A percentile compares a stretch with the other conserved stretches of the same genome.
Evolutionary conservation across 2,113 vertebrate genomes (phyloP).

Genomic region (Clarias batrachus): DNA sequence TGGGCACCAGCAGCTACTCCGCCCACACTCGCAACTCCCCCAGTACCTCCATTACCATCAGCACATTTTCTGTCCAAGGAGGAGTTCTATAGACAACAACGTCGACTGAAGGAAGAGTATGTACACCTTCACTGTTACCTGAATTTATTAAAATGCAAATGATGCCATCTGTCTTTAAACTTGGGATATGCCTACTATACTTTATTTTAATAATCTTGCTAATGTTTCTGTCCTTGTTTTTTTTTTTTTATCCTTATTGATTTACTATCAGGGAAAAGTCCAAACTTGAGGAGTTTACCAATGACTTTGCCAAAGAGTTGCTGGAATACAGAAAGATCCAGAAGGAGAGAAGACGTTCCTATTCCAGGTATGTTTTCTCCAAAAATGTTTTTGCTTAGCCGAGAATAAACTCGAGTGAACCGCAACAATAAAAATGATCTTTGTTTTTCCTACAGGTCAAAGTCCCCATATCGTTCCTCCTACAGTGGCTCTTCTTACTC

Average conservation of each 20-base stretch:
- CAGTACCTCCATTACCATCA: slow-evolving; percentile 73
- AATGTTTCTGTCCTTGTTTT: slow-evolving; percentile 44
- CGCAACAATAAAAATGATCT: neutral
- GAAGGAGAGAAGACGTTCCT: slow-evolving; percentile 91
- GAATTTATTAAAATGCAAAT: neutral
- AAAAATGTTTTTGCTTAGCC: too few relatives aligned
- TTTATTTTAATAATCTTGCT: slow-evolving; percentile 51
- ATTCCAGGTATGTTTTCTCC: slow-evolving; percentile 84
- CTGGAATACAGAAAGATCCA: slow-evolving; percentile 98
- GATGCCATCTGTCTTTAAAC: neutral
- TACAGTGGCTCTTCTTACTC: slow-evolving; percentile 84
- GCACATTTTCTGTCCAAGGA: slow-evolving; percentile 87
- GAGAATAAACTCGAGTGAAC: neutral
- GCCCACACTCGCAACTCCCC: slow-evolving; percentile 74
- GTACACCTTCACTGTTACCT: slow-evolving; percentile 56
- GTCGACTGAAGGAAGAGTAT: slow-evolving; percentile 90
- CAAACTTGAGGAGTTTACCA: slow-evolving; percentile 98
- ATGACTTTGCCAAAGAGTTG: slow-evolving; percentile 99
- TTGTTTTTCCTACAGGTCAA: slow-evolving; percentile 78
- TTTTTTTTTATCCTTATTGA: slow-evolving; percentile 47
- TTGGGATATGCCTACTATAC: neutral
- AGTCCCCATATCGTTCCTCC: slow-evolving; percentile 87
- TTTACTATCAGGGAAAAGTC: slow-evolving; percentile 87
- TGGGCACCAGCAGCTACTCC: slow-evolving; percentile 83
- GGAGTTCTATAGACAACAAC: slow-evolving; percentile 89